These are phyloP conservation scores for Cydia fagiglandana DNA, from an alignment of 1,140 invertebrate genomes.

Conservation along the genomic window DNA sequence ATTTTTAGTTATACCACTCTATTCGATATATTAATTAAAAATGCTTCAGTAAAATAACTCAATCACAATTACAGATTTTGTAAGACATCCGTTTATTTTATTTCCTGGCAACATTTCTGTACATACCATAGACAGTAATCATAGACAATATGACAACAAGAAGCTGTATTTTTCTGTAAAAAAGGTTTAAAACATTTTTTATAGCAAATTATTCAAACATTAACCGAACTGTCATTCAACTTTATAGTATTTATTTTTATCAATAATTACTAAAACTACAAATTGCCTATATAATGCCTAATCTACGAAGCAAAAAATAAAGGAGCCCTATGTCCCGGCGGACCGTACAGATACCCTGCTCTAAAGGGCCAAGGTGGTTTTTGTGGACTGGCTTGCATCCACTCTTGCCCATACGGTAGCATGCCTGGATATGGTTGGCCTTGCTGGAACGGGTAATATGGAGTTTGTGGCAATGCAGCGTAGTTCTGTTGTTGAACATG, in stretches of 20 bases:
- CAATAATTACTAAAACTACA: background rate
- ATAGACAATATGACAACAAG: background rate
- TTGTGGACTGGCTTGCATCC: background rate
- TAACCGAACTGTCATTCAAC: background rate
- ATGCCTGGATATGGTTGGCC: background rate
- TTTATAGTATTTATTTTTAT: too few species aligned
- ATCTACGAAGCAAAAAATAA: conserved; percentile 41
- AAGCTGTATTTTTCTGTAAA: background rate
- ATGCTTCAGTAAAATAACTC: too few species aligned
- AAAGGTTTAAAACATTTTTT: background rate
- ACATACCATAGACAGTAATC: background rate
- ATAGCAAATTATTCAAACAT: background rate
- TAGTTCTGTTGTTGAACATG: background rate
- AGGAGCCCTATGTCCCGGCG: conserved; percentile 45
- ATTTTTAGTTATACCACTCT: too few species aligned
- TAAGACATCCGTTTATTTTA: background rate
- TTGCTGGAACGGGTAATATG: background rate
- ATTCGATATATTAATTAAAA: too few species aligned
- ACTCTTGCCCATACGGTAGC: background rate
- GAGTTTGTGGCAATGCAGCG: background rate
- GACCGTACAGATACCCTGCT: conserved; percentile 48
- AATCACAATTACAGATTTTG: background rate
- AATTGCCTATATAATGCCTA: too few species aligned
- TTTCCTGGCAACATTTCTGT: background rate
- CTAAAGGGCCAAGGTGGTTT: conserved; percentile 54